A percentile compares a stretch with the other conserved stretches of the same genome.
Conservation (phyloP, 2,113 vertebrate genomes). For the Cervus canadensis region DNA sequence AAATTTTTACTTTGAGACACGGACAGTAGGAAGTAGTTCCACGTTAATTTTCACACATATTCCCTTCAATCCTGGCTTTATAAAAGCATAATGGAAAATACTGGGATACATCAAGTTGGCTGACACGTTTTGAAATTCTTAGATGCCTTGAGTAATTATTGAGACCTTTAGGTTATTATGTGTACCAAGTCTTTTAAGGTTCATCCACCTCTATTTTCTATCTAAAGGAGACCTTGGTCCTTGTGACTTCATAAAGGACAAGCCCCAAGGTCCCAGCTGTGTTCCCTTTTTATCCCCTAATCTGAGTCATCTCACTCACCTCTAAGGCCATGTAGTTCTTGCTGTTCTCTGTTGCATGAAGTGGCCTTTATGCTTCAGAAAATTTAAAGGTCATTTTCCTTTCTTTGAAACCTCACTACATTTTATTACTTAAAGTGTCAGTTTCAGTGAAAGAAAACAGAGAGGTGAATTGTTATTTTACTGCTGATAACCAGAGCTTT, state of each 20-base stretch:
- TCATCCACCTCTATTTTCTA: slow-evolving; percentile 19
- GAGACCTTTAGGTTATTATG: slow-evolving; percentile 46
- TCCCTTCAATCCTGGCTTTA: not conserved
- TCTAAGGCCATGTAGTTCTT: slow-evolving; percentile 63
- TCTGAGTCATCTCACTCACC: slow-evolving; percentile 65
- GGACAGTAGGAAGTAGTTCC: not conserved
- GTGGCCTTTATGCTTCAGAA: slow-evolving; percentile 68
- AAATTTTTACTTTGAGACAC: not conserved
- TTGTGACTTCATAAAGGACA: slow-evolving; percentile 52
- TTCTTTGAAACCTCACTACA: slow-evolving; percentile 71
- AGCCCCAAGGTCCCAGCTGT: slow-evolving; percentile 11
- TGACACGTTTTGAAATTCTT: not conserved
- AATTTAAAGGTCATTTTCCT: slow-evolving; percentile 80
- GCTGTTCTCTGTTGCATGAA: slow-evolving; percentile 61
- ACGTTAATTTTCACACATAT: not conserved
- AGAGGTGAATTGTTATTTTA: slow-evolving; percentile 67
- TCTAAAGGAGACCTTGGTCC: slow-evolving; percentile 29
- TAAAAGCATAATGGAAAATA: not conserved
- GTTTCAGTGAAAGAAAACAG: slow-evolving; percentile 73
- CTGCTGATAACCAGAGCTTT: slow-evolving; percentile 60
- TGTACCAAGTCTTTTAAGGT: slow-evolving; percentile 40
- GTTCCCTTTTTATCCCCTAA: slow-evolving; percentile 55
- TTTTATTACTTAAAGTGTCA: slow-evolving; percentile 77
- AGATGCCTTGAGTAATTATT: slow-evolving; percentile 49
- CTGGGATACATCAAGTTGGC: not conserved